A percentile compares a stretch with the other conserved stretches of the same genome.
These are phyloP conservation scores for Spatulosminthurus flaviceps DNA, from an alignment of 2,888 invertebrate genomes.

Conservation along the genomic window DNA sequence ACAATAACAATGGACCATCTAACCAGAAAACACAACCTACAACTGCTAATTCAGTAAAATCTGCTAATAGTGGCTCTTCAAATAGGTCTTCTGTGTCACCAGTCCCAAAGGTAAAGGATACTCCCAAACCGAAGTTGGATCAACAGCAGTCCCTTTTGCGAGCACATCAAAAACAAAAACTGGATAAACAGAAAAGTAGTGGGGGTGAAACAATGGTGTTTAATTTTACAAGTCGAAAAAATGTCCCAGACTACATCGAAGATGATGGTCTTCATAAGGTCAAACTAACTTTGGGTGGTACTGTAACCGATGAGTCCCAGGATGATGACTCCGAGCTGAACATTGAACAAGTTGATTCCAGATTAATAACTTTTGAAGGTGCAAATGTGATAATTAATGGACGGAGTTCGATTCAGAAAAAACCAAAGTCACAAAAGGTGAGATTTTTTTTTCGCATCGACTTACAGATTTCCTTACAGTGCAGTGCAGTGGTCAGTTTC, in stretches of 20 bases:
- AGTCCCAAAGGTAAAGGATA: slow-evolving; percentile 4
- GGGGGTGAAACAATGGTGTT: slow-evolving; percentile 75
- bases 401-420: slow-evolving; percentile 80
- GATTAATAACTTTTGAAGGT: slow-evolving; percentile 79
- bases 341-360: slow-evolving; percentile 54
- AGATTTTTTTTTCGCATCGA: slow-evolving; percentile 49
- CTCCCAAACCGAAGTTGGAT: background rate
- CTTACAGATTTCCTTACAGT: background rate
- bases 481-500: background rate
- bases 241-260: slow-evolving; percentile 88
- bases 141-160: slow-evolving; percentile 49
- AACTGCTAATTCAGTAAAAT: background rate
- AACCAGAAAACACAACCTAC: background rate
- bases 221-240: slow-evolving; percentile 84
- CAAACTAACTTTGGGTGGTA: slow-evolving; percentile 49
- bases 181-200: slow-evolving; percentile 60
- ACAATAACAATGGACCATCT: background rate
- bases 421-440: slow-evolving; percentile 73
- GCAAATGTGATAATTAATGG: slow-evolving; percentile 91
- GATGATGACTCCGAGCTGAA: slow-evolving; percentile 54
- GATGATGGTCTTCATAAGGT: slow-evolving; percentile 76
- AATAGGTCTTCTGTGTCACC: background rate
- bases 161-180: slow-evolving; percentile 62
- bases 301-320: slow-evolving; percentile 58
- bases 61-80: background rate